Evolutionary conservation across 2,888 invertebrate species (phyloP), one percentile per base, ranked within the genome.

Genomic region (Leptinotarsa haldemani): DNA sequence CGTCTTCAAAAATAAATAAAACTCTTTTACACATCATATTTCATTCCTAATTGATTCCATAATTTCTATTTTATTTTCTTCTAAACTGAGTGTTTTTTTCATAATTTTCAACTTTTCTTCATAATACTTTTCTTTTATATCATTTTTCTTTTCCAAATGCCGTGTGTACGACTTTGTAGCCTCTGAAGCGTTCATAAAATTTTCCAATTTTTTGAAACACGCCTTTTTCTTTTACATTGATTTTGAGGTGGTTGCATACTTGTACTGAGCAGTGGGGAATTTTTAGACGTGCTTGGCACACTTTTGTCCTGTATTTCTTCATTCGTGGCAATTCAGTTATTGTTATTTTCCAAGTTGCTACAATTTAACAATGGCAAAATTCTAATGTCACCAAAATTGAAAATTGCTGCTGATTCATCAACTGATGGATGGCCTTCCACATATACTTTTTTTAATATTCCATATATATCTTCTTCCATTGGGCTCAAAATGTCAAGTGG

Each of bases 1-100:
- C 15, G n/a, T 53, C 53, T 53, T 53, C 53, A 53, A 53, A 53
- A 53, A 53, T 16, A 20, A 53, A 53, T n/a, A 53, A 53, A 53
- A 53, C n/a, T n/a, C 18, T 53, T 53, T 53, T 53, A 25, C 25
- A 5, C 25, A 25, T 25, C 25, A 25, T 5, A 25, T 25, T 25
- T 25, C 25, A 25, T 18, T 53, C 53, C 4, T 18, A 20, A 53
- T 16, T 53, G 15, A 16, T 53, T 53, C 53, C 53, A 18, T n/a
- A 13, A 53, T 53, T 53, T 18, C 9, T 2, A 53, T 53, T 53
- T 20, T 53, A 25, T 18, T 53, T 53, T n/a, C 53, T 53, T 53
- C 53, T n/a, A 53, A n/a, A 16, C n/a, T 13, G 15, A 16, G 53
- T 9, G 15, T 53, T 53, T 53, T n/a, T 18, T 53, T 53, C 16